Evolutionary conservation across 2,113 vertebrate genomes (phyloP).

Genomic region (Tympanuchus pallidicinctus): DNA sequence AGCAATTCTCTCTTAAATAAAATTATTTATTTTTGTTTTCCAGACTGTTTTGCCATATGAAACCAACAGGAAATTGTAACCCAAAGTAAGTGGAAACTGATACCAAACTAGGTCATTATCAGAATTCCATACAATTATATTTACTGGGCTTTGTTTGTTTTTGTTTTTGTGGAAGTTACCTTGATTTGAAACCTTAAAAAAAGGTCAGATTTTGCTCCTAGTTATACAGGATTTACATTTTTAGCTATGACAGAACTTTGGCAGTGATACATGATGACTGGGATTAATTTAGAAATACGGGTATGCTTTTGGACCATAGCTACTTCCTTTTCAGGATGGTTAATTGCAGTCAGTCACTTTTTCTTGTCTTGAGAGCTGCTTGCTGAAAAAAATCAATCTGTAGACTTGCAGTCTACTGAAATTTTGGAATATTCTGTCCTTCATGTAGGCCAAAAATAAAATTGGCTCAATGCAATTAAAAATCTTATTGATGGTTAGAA

Average conservation of each 20-base stretch:
- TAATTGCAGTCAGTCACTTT: not conserved
- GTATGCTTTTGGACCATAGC: not conserved
- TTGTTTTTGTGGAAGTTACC: not conserved
- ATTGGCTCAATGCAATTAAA: not conserved
- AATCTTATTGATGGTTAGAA: not conserved
- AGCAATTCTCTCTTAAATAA: not conserved
- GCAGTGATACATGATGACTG: not conserved
- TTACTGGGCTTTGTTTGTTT: not conserved
- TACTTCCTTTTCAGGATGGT: not conserved
- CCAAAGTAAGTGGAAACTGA: fast-evolving
- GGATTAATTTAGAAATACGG: not conserved
- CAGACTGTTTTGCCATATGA: not conserved
- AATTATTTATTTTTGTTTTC: not conserved
- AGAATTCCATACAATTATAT: not conserved
- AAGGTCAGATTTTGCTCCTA: not conserved
- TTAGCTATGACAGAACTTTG: not conserved
- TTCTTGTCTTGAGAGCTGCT: not conserved
- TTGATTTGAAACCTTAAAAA: not conserved
- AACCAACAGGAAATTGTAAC: not conserved
- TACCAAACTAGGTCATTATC: not conserved
- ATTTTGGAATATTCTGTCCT: not conserved
- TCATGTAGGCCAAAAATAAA: not conserved
- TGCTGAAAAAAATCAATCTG: not conserved
- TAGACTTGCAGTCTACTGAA: not conserved
- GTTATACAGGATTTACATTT: not conserved